Evolutionary conservation across 2,888 invertebrate genomes (phyloP).

Genomic region (Leucophenga montana): DNA sequence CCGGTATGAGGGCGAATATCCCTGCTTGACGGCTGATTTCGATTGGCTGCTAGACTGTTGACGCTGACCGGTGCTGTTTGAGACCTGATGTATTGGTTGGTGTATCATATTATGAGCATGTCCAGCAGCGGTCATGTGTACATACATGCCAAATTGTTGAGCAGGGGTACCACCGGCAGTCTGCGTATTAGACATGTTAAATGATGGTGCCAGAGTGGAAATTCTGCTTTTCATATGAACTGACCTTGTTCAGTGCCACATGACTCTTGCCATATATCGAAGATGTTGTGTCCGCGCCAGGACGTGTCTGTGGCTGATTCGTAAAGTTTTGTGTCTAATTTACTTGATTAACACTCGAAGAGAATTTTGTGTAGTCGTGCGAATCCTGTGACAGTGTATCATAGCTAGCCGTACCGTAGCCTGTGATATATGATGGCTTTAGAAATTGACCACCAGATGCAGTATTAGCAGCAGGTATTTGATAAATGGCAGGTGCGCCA

Average conservation of each 20-base stretch:
- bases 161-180: slow-evolving; percentile 75
- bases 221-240: slow-evolving; percentile 93
- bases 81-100: slow-evolving; percentile 74
- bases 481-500: too few species aligned
- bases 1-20: slow-evolving; percentile 73
- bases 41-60: slow-evolving; percentile 73
- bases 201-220: slow-evolving; percentile 95
- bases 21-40: slow-evolving; percentile 73
- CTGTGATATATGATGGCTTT: too few species aligned
- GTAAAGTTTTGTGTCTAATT: too few species aligned
- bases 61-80: slow-evolving; percentile 74
- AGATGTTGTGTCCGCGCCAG: slow-evolving; percentile 82
- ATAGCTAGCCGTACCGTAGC: too few species aligned
- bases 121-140: slow-evolving; percentile 73
- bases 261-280: slow-evolving; percentile 92
- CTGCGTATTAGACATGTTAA: slow-evolving; percentile 81
- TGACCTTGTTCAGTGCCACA: slow-evolving; percentile 90
- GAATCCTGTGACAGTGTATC: too few species aligned
- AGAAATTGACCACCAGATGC: too few species aligned
- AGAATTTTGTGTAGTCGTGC: too few species aligned
- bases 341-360: too few species aligned
- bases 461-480: too few species aligned
- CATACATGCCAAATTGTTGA: slow-evolving; percentile 73
- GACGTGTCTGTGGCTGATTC: slow-evolving; percentile 75
- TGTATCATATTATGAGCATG: slow-evolving; percentile 73